Percentiles rank a stretch among this genome's conserved stretches.
Evolutionary conservation across 1,140 invertebrate species (phyloP).

Genomic region (Dreissena polymorpha): DNA sequence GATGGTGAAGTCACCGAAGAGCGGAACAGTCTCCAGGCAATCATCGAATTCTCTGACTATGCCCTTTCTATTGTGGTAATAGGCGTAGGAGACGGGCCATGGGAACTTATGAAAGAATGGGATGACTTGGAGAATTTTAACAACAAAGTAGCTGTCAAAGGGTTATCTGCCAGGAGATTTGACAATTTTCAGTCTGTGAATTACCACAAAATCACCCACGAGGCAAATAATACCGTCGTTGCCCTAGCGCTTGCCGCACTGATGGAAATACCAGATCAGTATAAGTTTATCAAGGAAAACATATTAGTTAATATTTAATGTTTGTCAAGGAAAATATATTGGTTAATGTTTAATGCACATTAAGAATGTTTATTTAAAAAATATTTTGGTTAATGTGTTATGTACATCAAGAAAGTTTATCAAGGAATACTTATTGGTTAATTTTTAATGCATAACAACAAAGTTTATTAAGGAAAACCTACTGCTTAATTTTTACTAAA

Average conservation of each 20-base stretch:
- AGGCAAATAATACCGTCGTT: constrained; percentile 74
- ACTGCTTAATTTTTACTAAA: too few relatives aligned
- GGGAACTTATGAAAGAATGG: constrained; percentile 80
- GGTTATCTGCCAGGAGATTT: constrained; percentile 74
- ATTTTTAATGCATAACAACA: too few relatives aligned
- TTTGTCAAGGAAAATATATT: too few relatives aligned
- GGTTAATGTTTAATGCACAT: too few relatives aligned
- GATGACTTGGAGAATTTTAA: constrained; percentile 60
- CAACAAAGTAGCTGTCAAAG: neutral
- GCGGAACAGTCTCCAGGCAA: constrained; percentile 75
- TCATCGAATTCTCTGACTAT: constrained; percentile 80
- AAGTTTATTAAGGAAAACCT: too few relatives aligned
- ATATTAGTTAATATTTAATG: too few relatives aligned
- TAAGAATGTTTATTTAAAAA: too few relatives aligned
- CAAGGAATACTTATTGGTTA: too few relatives aligned
- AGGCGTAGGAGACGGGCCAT: constrained; percentile 70
- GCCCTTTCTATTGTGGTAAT: constrained; percentile 81
- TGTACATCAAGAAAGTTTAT: too few relatives aligned
- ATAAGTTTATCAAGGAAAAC: constrained; percentile 75
- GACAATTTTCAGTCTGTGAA: constrained; percentile 83
- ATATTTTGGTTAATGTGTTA: too few relatives aligned
- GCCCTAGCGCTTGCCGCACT: constrained; percentile 80
- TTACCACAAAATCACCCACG: constrained; percentile 70
- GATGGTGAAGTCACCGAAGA: constrained; percentile 80
- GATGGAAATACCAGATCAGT: constrained; percentile 81